Conservation (phyloP, 2,888 invertebrate genomes). For the Nebria salina region DNA sequence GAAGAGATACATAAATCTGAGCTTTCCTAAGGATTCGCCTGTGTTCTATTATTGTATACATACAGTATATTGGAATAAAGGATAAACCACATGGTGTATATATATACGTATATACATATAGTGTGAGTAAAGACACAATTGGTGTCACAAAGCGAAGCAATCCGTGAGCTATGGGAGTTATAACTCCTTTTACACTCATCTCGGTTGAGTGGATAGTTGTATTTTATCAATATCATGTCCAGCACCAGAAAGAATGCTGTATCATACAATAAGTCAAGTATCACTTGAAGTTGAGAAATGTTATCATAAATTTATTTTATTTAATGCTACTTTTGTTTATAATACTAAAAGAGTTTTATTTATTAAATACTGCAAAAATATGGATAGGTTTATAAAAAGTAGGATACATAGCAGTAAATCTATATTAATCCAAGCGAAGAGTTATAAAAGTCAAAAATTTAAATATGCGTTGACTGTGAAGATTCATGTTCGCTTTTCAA, state of each 20-base stretch:
- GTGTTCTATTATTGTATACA: conserved; percentile 20
- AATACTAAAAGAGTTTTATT: neutral
- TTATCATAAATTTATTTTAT: neutral
- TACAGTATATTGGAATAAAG: conserved; percentile 34
- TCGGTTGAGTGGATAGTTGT: conserved; percentile 13
- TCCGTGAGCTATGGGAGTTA: conserved; percentile 23
- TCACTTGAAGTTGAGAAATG: neutral
- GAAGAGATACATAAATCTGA: conserved; percentile 29
- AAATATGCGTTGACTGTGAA: no score
- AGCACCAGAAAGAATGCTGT: neutral
- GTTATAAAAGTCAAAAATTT: no score
- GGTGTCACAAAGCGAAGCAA: conserved; percentile 23
- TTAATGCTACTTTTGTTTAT: neutral
- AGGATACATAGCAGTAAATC: no score
- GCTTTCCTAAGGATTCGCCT: neutral
- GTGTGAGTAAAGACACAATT: conserved; percentile 32
- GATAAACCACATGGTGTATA: conserved; percentile 18
- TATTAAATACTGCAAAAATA: neutral
- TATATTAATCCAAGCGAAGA: no score
- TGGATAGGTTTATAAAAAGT: neutral
- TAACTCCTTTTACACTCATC: conserved; percentile 3
- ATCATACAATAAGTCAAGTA: neutral
- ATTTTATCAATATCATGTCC: conserved; percentile 4
- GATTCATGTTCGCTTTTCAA: no score
- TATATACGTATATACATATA: neutral